These are phyloP conservation scores for Latrodectus elegans DNA, from an alignment of 2,888 invertebrate species.

Conservation along the genomic window DNA sequence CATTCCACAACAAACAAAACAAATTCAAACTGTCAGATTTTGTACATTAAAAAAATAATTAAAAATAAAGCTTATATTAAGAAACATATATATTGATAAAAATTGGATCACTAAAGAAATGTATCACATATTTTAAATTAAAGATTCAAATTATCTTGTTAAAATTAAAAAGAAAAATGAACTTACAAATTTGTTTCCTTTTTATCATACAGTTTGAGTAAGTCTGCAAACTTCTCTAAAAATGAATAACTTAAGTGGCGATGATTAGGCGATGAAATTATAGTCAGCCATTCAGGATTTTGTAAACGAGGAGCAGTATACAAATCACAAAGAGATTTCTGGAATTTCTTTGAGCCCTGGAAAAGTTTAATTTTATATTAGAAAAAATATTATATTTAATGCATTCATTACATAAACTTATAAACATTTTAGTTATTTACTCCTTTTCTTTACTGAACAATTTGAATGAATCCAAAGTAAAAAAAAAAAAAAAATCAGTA, in stretches of 20 bases:
- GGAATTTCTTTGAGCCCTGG: conserved; percentile 74
- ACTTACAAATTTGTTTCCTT: conserved; percentile 93
- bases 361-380: not conserved
- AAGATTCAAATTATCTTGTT: not conserved
- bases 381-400: not conserved
- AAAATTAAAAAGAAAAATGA: not conserved
- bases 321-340: conserved; percentile 81
- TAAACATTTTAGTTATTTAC: not conserved
- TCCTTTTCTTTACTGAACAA: too few species aligned
- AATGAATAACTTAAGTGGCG: conserved; percentile 74
- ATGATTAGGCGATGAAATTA: conserved; percentile 78
- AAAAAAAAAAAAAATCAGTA: not conserved
- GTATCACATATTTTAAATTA: too few species aligned
- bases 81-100: too few species aligned
- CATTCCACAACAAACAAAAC: too few species aligned
- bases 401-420: not conserved
- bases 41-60: too few species aligned
- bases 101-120: too few species aligned
- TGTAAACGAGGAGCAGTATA: conserved; percentile 81
- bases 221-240: conserved; percentile 74
- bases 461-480: too few species aligned
- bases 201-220: conserved; percentile 80
- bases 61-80: too few species aligned
- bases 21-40: too few species aligned
- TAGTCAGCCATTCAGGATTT: conserved; percentile 82